Base-by-base conservation (phyloP, 2,113 vertebrate species). In the Labeo rohita region DNA sequence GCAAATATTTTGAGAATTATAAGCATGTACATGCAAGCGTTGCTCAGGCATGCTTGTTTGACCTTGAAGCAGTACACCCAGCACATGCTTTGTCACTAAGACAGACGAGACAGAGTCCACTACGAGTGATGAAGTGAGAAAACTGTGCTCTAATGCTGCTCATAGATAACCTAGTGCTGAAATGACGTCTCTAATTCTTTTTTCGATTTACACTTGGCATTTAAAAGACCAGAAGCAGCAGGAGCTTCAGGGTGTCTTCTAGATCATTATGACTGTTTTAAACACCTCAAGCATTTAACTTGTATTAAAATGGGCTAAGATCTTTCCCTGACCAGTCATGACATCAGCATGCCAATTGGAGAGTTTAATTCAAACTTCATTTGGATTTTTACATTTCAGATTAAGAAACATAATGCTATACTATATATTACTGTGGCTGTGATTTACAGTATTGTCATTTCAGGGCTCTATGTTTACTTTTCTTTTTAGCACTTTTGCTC, bases 11-110 rank as follows among this genome's bases (percentile, higher is more conserved):
- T 73, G 9, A 47, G 70, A 73, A 45, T 45, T 45, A 16, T 54
- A 18, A 70, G 15, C 9, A 5, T 73, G 36, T 39, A 70, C 15
- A 9, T 47, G 47, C 47, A 47, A 28, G 47, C 2, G 6, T 63
- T 45, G n/a, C n/a, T 50, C 28, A 36, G 47, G n/a, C 47, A 50
- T n/a, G 16, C 21, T 4, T 13, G 23, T 8, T 66, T 77, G 15
- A 47, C 11, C 45, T 66, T 63, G 52, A 78, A 59, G 76, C 8
- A 59, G 76, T 52, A 49, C 10, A 23, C 43, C 13, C 28, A 78
- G 76, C 34, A 74, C 21, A 74, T 49, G 21, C n/a, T 74, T 74
- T 74, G 18, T 23, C 72, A 75, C n/a, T 4, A 74, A 75, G 73
- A 74, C 68, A 21, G 68, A 72, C 18, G 6, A 45, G 39, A 72